Conservation (phyloP, 2,888 invertebrate species). For the Oxytorus armatus region DNA sequence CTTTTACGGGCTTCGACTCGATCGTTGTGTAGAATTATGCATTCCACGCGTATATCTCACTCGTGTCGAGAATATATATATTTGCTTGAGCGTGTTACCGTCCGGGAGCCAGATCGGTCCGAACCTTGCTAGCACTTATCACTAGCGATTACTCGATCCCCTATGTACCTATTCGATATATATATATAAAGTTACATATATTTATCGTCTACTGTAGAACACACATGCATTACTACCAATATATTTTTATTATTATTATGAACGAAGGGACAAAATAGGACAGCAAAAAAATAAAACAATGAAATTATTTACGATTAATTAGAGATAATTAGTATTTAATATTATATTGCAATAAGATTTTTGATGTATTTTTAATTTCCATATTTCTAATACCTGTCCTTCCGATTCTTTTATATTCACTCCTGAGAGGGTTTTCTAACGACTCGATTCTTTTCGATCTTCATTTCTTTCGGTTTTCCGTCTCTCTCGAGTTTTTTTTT, state of each 20-base stretch:
- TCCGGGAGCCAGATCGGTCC: slow-evolving; percentile 1
- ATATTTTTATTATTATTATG: slow-evolving; percentile 19
- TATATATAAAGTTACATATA: too few species aligned
- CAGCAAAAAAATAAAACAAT: slow-evolving; percentile 40
- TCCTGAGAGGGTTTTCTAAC: neutral
- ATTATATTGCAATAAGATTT: too few species aligned
- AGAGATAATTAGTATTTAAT: too few species aligned
- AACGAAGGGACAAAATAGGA: slow-evolving; percentile 42
- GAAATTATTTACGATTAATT: slow-evolving; percentile 68
- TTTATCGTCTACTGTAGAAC: neutral
- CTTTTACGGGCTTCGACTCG: too few species aligned
- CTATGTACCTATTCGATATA: too few species aligned
- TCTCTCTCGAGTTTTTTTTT: slow-evolving; percentile 17
- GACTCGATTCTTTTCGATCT: neutral
- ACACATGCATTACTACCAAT: neutral
- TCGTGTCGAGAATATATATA: too few species aligned
- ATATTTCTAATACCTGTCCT: too few species aligned
- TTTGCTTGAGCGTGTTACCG: too few species aligned
- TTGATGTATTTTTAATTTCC: neutral
- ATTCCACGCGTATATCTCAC: too few species aligned
- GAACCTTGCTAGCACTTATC: too few species aligned
- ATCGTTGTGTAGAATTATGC: neutral
- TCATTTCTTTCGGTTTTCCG: neutral
- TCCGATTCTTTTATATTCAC: neutral
- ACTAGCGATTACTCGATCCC: too few species aligned